Evolutionary conservation across 2,888 invertebrate genomes (phyloP).

Genomic region (Tupiocoris notatus): DNA sequence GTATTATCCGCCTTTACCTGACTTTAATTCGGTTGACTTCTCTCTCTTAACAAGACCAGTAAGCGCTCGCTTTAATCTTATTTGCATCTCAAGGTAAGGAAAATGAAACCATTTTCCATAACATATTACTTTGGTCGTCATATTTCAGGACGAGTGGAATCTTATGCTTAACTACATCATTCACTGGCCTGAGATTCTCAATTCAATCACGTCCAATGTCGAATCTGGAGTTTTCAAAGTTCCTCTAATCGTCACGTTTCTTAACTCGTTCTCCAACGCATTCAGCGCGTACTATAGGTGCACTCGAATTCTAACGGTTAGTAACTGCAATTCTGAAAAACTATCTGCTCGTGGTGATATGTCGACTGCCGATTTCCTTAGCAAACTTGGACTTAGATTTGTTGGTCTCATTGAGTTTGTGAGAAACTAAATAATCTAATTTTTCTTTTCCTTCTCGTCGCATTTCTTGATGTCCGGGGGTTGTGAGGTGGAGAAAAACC

Average conservation of each 20-base stretch:
- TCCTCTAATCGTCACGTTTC: slow-evolving; percentile 65
- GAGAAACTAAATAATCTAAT: too few species aligned
- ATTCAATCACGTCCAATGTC: slow-evolving; percentile 58
- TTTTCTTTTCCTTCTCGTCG: too few species aligned
- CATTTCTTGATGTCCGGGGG: too few species aligned
- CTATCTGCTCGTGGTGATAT: too few species aligned
- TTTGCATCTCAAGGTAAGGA: too few species aligned
- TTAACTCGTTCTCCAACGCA: slow-evolving; percentile 63
- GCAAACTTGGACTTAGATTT: too few species aligned
- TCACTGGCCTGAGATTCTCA: slow-evolving; percentile 63
- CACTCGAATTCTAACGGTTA: slow-evolving; percentile 66
- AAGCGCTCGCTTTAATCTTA: slow-evolving; percentile 50
- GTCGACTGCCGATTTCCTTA: too few species aligned
- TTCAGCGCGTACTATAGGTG: slow-evolving; percentile 75
- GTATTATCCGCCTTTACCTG: slow-evolving; percentile 63
- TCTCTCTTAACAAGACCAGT: slow-evolving; percentile 66
- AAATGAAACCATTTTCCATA: background rate
- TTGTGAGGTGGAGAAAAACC: too few species aligned
- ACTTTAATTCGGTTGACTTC: slow-evolving; percentile 63
- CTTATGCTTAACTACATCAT: slow-evolving; percentile 67
- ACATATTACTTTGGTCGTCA: background rate
- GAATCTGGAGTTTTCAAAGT: slow-evolving; percentile 60
- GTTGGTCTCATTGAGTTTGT: too few species aligned
- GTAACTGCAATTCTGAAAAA: too few species aligned
- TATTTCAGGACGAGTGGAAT: slow-evolving; percentile 74